Conservation (phyloP, 2,113 vertebrate species). For the Thalassoma bifasciatum region DNA sequence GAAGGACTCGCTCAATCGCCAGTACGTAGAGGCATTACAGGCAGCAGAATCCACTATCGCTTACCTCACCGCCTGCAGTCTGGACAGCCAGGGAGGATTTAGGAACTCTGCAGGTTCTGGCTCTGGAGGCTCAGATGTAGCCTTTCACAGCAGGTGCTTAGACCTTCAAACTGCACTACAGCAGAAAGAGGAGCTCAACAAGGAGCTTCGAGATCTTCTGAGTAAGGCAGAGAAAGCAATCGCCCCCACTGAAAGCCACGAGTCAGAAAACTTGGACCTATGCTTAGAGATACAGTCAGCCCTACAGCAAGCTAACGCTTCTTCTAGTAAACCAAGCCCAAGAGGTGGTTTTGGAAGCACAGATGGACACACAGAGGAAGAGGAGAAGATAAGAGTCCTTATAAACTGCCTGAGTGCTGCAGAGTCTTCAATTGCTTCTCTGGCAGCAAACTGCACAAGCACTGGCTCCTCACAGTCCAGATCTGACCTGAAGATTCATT, state of each 20-base stretch:
- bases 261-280: conserved; percentile 58
- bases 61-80: conserved; percentile 83
- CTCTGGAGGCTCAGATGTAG: conserved; percentile 23
- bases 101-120: conserved; percentile 17
- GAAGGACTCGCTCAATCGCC: conserved; percentile 70
- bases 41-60: conserved; percentile 83
- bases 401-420: conserved; percentile 73
- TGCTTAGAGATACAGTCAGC: conserved; percentile 63
- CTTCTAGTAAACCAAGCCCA: conserved; percentile 30
- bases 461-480: conserved; percentile 19
- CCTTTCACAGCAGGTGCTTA: conserved; percentile 49
- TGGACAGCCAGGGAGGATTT: conserved; percentile 74
- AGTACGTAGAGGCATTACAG: conserved; percentile 75
- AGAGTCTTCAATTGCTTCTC: conserved; percentile 70
- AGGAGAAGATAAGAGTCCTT: conserved; percentile 48
- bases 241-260: conserved; percentile 14
- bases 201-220: conserved; percentile 73
- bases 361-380: no score
- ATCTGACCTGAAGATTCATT: conserved; percentile 63
- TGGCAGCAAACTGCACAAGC: conserved; percentile 67
- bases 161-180: conserved; percentile 69
- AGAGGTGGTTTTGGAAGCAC: conserved; percentile 5
- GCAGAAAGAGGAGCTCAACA: conserved; percentile 74
- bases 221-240: conserved; percentile 62
- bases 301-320: conserved; percentile 39